These are phyloP conservation scores for Salmo trutta DNA, from an alignment of 2,797 vertebrate genomes.

Conservation along the genomic window DNA sequence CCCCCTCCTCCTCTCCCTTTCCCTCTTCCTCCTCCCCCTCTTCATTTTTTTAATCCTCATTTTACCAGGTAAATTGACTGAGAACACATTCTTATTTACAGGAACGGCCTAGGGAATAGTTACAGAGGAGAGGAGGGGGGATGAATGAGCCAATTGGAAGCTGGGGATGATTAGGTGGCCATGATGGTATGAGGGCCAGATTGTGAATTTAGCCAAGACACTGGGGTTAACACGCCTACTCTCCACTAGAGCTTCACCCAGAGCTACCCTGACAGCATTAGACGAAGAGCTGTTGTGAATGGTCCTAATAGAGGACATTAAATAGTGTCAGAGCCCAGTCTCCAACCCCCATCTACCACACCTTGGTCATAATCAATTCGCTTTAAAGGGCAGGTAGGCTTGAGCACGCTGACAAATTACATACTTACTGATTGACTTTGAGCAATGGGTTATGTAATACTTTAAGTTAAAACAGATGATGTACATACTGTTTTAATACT, in stretches of 20 bases:
- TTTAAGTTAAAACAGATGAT: neutral
- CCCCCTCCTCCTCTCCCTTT: no score
- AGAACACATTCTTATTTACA: no score
- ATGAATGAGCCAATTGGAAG: no score
- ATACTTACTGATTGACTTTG: slow-evolving; percentile 1
- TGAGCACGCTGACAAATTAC: slow-evolving; percentile 12
- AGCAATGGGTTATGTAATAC: neutral
- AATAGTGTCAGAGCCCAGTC: neutral
- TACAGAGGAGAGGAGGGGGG: no score
- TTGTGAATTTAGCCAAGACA: no score
- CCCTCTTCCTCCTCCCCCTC: neutral
- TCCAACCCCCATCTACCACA: neutral
- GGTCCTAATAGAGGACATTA: neutral
- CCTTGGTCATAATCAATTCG: slow-evolving; percentile 1
- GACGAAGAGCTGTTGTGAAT: neutral
- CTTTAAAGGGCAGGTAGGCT: slow-evolving; percentile 6
- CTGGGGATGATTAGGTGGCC: no score
- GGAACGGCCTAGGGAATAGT: no score
- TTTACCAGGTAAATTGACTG: no score
- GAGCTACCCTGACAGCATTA: neutral
- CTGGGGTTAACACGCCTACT: no score
- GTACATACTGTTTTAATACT: neutral
- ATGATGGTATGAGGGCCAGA: no score
- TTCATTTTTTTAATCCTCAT: no score
- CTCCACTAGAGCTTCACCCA: neutral